Conservation (phyloP, 2,797 vertebrate species). For the Petrocephalus schoutedeni region DNA sequence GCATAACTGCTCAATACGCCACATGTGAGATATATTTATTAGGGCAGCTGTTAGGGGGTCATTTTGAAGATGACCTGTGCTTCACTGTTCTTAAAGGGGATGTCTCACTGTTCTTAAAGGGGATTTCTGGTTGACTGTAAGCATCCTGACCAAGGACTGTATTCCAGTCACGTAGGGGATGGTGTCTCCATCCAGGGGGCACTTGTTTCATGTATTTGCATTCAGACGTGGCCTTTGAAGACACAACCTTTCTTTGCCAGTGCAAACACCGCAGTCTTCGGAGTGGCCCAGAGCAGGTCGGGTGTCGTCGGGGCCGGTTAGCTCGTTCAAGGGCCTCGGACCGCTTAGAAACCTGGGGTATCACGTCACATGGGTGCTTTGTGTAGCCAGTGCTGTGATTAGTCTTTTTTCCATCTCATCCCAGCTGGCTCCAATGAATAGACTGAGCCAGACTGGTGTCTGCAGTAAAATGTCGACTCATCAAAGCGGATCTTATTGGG, state of each 20-base stretch:
- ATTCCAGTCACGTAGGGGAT: neutral
- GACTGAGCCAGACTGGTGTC: neutral
- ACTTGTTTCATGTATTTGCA: neutral
- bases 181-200: neutral
- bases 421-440: neutral
- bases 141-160: neutral
- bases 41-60: neutral
- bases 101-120: neutral
- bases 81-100: neutral
- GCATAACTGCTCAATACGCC: neutral
- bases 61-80: neutral
- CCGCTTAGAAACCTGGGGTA: neutral
- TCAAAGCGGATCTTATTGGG: neutral
- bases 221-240: neutral
- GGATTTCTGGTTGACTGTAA: neutral
- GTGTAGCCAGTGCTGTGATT: neutral
- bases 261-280: neutral
- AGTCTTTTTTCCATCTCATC: neutral
- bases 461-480: neutral
- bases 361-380: neutral
- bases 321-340: neutral
- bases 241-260: neutral
- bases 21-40: neutral
- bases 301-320: neutral
- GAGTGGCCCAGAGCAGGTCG: neutral